Evolutionary conservation across 92 coral and sea anemone genomes (phyloP), one percentile per base, ranked within the genome.

Genomic region (Diadumene lineata): DNA sequence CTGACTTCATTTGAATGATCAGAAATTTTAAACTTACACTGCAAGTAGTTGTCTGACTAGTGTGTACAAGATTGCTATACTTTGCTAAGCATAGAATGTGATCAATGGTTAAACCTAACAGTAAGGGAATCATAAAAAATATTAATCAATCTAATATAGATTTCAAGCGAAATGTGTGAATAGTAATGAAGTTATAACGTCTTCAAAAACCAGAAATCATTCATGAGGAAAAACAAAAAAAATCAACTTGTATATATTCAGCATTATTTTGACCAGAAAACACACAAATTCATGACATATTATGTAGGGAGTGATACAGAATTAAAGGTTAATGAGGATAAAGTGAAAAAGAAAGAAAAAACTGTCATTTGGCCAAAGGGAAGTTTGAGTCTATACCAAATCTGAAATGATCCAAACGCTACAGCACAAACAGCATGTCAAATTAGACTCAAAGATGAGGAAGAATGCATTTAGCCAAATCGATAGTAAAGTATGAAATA

Each of bases 121-220:
- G 26, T 22, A 22, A 30, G 17, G 23, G n/a, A 28, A 11, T 28
- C 29, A 28, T 21, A 28, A 0, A 30, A 62, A 31, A 28, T 31
- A 62, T 31, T 62, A 62, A 28, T 30, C 68, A 23, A 60, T 23
- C 26, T 32, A 60, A 60, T 62, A 60, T 8, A 15, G 13, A 28
- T 62, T 62, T 58, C 4, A 9, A 58, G 68, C 23, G 31, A 28
- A 62, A 11, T 62, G 68, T 72, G 31, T 31, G 28, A 31, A 72
- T 72, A 46, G 31, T 72, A 72, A 72, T 72, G 66, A 72, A 72
- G 65, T 22, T 33, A n/a, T n/a, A 9, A 38, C 33, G 77, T 70
- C 75, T 70, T 23, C 18, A 8, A 33, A 57, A 72, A 31, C 66
- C 31, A 50, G 77, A 72, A 57, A n/a, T 32, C 53, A 72, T 60